Base-by-base conservation (phyloP, 2,797 vertebrate genomes). In the Triplophysa bombifrons region DNA sequence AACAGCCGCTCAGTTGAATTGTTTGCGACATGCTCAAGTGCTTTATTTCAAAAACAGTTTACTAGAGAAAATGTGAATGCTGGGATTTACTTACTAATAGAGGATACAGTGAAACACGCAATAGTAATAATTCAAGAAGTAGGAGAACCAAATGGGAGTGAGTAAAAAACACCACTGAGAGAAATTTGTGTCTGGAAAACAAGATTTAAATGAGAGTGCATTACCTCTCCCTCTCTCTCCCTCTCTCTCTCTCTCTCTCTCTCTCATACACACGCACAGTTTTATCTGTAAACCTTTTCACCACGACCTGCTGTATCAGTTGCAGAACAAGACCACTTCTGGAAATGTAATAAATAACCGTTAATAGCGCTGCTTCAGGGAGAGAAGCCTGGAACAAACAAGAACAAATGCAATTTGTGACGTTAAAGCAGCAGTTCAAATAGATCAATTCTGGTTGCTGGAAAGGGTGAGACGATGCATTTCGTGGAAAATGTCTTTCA, bases 61-160 rank as follows among this genome's bases (percentile, higher is more conserved):
- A 22, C 56, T 19, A 25, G 27, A 38, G 76, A 41, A 71, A 71
- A 38, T 71, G 44, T 61, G 76, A 78, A 78, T 70, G 63, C 56
- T 71, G 66, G 16, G 67, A 78, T 71, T 61, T 70, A 53, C 70
- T 78, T 78, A 78, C 56, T 70, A 27, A 71, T 68, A 70, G 63
- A 13, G 20, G 34, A 70, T 63, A 70, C 46, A 70, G 2, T 78
- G 44, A 3, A 25, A 71, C 19, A 78, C 51, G 70, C 56, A 71
- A 71, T 1, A 16, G 30, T 71, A 71, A 78, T 71, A 30, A 70
- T 71, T 78, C 46, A 78, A 27, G 14, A 61, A 63, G 27, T 63
- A 2, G 60, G 16, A 19, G 20, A 78, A 38, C 56, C 67, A 8
- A 25, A 61, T 61, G 55, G 44, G 66, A 77, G 10, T 66, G 25